Percentiles rank a stretch among this genome's conserved stretches.
These are phyloP conservation scores for Catagonus wagneri DNA, from an alignment of 2,113 vertebrate species.

Conservation along the genomic window DNA sequence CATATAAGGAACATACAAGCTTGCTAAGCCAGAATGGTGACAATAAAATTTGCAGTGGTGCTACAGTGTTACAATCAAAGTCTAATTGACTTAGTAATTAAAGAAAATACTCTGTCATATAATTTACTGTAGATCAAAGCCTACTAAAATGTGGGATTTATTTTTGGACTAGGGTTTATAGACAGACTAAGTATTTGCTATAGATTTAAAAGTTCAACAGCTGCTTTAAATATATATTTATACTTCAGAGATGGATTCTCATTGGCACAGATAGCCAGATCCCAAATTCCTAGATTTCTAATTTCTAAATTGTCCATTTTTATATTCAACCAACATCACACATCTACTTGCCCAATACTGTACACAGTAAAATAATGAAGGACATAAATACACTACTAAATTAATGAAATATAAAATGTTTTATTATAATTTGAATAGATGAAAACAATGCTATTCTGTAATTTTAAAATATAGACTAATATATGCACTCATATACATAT, in stretches of 20 bases:
- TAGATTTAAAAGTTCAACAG: slow-evolving; percentile 79
- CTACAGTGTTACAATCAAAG: slow-evolving; percentile 82
- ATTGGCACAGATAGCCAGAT: neutral
- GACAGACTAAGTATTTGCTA: slow-evolving; percentile 76
- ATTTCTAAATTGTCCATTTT: neutral
- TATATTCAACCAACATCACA: neutral
- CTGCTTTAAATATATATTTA: slow-evolving; percentile 71
- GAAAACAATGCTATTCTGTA: neutral
- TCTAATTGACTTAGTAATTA: slow-evolving; percentile 85
- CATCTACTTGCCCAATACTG: neutral
- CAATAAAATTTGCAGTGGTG: slow-evolving; percentile 76
- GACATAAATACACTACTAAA: neutral
- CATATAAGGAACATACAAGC: slow-evolving; percentile 30
- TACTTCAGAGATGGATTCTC: slow-evolving; percentile 70
- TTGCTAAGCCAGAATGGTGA: slow-evolving; percentile 74
- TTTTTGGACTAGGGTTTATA: slow-evolving; percentile 70
- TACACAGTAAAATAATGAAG: neutral
- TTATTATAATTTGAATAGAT: neutral
- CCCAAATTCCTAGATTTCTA: neutral
- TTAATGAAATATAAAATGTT: neutral
- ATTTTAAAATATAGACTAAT: neutral
- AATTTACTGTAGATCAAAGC: slow-evolving; percentile 76
- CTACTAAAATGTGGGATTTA: slow-evolving; percentile 73
- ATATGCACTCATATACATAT: neutral
- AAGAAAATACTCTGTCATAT: slow-evolving; percentile 79